Evolutionary conservation across 2,113 vertebrate species (phyloP).

Genomic region (Charina bottae): DNA sequence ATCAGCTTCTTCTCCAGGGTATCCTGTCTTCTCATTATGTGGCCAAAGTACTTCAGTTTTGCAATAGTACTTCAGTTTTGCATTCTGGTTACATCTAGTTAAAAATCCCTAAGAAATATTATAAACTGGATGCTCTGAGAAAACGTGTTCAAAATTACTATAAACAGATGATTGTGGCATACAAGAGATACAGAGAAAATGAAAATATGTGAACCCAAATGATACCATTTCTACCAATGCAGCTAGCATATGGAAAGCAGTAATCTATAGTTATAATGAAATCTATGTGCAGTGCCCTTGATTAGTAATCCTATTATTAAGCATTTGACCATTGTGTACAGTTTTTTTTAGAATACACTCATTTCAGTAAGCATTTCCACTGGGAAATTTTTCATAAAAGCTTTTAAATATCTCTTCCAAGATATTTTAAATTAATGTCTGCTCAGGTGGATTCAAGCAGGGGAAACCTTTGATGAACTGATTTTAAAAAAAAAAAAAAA

Average conservation of each 20-base stretch:
- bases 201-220: constrained; percentile 4
- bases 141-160: background rate
- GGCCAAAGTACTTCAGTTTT: too few species aligned
- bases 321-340: background rate
- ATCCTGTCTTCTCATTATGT: too few species aligned
- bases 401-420: background rate
- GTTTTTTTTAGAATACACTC: constrained; percentile 13
- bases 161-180: background rate
- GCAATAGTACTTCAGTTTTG: too few species aligned
- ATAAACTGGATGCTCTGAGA: background rate
- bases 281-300: background rate
- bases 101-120: background rate
- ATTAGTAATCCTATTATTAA: constrained; percentile 6
- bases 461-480: constrained; percentile 34
- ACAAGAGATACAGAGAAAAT: constrained; percentile 20
- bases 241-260: background rate
- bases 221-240: background rate
- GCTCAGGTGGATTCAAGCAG: constrained; percentile 13
- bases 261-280: background rate
- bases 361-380: background rate
- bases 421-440: background rate
- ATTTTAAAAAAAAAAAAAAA: background rate
- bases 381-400: background rate
- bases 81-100: background rate
- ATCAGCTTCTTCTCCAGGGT: too few species aligned